These are phyloP conservation scores for Oncorhynchus kisutch DNA, from an alignment of 2,113 vertebrate genomes.

Conservation along the genomic window DNA sequence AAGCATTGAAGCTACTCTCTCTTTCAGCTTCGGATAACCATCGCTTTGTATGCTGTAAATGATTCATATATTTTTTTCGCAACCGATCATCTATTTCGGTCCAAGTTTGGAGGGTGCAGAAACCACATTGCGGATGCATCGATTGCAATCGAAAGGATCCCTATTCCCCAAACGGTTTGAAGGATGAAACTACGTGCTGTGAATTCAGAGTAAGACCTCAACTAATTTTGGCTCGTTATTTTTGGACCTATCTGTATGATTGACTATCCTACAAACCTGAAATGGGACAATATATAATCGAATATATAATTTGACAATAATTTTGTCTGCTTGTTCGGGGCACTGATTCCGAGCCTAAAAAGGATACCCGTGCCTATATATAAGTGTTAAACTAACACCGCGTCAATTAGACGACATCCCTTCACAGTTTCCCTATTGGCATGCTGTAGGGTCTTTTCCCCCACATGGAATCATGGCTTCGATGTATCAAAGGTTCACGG, in stretches of 20 bases:
- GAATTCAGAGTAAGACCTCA: conserved; percentile 66
- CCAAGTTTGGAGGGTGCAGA: conserved; percentile 51
- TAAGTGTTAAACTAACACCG: not conserved
- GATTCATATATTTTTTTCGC: not conserved
- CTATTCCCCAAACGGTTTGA: conserved; percentile 33
- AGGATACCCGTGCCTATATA: not conserved
- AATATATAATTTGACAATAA: not conserved
- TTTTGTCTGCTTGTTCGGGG: not conserved
- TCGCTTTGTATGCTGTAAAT: not conserved
- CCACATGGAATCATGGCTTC: conserved; percentile 81
- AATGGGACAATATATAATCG: conserved; percentile 21
- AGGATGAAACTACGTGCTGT: conserved; percentile 69
- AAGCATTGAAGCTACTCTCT: conserved; percentile 3
- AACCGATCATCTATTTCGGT: conserved; percentile 30
- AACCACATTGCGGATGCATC: conserved; percentile 36
- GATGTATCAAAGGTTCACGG: conserved; percentile 85
- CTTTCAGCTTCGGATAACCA: conserved; percentile 21
- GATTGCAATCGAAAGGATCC: conserved; percentile 17
- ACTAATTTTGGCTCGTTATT: conserved; percentile 21
- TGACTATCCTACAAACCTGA: not conserved
- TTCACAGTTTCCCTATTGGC: conserved; percentile 1
- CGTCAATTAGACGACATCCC: not conserved
- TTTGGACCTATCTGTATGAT: not conserved
- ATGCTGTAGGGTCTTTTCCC: conserved; percentile 1
- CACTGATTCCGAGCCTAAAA: not conserved